A percentile compares a stretch with the other conserved stretches of the same genome.
Evolutionary conservation across 2,113 vertebrate genomes (phyloP).

Genomic region (Saccopteryx leptura): DNA sequence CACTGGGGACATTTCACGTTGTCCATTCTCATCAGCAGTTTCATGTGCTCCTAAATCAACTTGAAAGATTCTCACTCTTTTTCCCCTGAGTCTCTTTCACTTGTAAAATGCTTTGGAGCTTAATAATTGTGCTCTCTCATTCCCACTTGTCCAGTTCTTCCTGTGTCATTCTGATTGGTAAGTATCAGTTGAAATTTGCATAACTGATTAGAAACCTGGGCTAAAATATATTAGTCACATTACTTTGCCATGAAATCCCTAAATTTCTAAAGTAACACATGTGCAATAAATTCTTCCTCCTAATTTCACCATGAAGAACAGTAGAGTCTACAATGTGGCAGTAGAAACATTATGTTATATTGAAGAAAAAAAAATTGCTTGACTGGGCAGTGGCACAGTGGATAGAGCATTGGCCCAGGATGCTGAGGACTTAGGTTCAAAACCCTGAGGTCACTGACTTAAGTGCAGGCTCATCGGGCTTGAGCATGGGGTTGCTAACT

Average conservation of each 20-base stretch:
- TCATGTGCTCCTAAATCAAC: background rate
- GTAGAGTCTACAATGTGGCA: background rate
- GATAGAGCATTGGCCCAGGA: too few species aligned
- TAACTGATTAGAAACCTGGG: background rate
- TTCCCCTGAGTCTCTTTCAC: background rate
- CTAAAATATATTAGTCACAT: background rate
- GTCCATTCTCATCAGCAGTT: background rate
- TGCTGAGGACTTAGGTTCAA: too few species aligned
- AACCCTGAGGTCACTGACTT: too few species aligned
- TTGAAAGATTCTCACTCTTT: background rate
- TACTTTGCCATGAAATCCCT: background rate
- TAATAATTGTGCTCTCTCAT: background rate
- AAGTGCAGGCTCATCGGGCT: too few species aligned
- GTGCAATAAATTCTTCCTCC: background rate
- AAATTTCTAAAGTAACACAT: background rate
- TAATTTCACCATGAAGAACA: background rate
- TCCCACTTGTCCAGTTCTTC: rapidly evolving
- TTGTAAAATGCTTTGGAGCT: background rate
- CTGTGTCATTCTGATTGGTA: background rate
- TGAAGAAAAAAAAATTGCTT: background rate
- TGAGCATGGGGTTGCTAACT: too few species aligned
- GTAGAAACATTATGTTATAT: background rate
- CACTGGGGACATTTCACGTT: background rate
- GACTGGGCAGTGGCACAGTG: too few species aligned
- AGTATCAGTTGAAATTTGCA: background rate